Evolutionary conservation across 2,113 vertebrate species (phyloP), one percentile per base, ranked within the genome.

Genomic region (Sylvicapra grimmia): DNA sequence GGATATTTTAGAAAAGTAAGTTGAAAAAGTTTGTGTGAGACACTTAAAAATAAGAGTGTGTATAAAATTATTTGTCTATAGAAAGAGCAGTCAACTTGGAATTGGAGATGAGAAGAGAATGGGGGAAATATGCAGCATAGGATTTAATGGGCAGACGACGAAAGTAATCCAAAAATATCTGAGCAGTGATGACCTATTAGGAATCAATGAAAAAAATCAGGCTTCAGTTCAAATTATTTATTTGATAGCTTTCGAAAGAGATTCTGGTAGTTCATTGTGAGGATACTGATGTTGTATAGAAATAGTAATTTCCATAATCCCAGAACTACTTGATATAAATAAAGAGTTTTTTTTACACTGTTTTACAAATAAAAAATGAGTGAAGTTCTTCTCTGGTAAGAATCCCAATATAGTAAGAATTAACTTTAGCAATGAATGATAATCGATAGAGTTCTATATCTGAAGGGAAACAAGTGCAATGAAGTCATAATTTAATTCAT

Each of bases 401-500:
- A 96, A 89, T 93, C 5, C 6, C 68, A 87, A 18, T 88, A 65
- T 49, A 65, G 13, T 61, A 95, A 54, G 49, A 93, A 92, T 95
- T 90, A 85, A 89, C 29, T 92, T 96, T 61, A 87, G 7, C 86
- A 63, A 49, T 85, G 23, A 90, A 63, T 89, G 8, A 2, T 56
- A 92, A 75, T 82, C 65, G 23, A 59, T 44, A 77, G n/a, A 85
- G 87, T 94, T 96, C 47, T 80, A 6, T 84, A 84, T 47, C n/a
- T 88, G n/a, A 86, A 75, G 53, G 68, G 54, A 93, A 94, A 83
- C 0, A 61, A 86, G 5, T 27, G 36, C 16, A 88, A 27, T 72
- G 23, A 90, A 95, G 25, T 56, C 72, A n/a, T 58, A 82, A 85
- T 96, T 97, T 65, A 90, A 80, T 80, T 87, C 36, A 89, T 63